Percentiles rank a stretch among this genome's conserved stretches.
Evolutionary conservation across 2,888 invertebrate species (phyloP).

Genomic region (Orthosia incerta): DNA sequence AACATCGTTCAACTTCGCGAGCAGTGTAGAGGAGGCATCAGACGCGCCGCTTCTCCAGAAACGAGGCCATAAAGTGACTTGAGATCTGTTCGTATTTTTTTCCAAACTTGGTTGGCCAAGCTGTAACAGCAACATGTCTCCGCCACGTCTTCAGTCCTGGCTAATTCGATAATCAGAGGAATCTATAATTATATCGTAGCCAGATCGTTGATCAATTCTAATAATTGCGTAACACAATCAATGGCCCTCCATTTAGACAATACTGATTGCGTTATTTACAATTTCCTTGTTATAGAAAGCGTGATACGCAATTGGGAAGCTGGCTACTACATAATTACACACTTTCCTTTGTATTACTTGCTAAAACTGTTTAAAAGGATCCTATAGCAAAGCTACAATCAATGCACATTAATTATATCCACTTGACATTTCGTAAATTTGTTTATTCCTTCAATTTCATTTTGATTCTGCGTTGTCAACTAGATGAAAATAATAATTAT

Average conservation of each 20-base stretch:
- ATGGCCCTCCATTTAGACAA: background rate
- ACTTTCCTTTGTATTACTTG: constrained; percentile 18
- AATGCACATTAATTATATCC: constrained; percentile 22
- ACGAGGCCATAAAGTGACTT: background rate
- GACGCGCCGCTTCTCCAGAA: too few relatives aligned
- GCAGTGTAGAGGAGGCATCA: too few relatives aligned
- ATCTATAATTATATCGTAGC: constrained; percentile 10
- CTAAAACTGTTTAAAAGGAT: constrained; percentile 13
- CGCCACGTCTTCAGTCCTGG: constrained; percentile 17
- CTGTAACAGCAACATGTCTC: constrained; percentile 28
- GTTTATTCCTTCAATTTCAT: background rate
- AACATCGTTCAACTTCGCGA: too few relatives aligned
- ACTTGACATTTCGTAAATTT: constrained; percentile 9
- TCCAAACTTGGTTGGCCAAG: background rate
- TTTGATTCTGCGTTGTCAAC: constrained; percentile 8
- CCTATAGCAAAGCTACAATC: constrained; percentile 58
- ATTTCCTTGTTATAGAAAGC: background rate
- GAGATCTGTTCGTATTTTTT: background rate
- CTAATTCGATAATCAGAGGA: constrained; percentile 18
- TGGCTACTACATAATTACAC: constrained; percentile 5
- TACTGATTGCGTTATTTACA: background rate
- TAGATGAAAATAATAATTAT: constrained; percentile 13
- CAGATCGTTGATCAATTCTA: background rate
- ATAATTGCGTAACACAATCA: background rate
- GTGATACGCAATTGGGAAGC: background rate